A percentile compares a stretch with the other conserved stretches of the same genome.
Evolutionary conservation across 2,113 vertebrate genomes (phyloP).

Genomic region (Zootoca vivipara): DNA sequence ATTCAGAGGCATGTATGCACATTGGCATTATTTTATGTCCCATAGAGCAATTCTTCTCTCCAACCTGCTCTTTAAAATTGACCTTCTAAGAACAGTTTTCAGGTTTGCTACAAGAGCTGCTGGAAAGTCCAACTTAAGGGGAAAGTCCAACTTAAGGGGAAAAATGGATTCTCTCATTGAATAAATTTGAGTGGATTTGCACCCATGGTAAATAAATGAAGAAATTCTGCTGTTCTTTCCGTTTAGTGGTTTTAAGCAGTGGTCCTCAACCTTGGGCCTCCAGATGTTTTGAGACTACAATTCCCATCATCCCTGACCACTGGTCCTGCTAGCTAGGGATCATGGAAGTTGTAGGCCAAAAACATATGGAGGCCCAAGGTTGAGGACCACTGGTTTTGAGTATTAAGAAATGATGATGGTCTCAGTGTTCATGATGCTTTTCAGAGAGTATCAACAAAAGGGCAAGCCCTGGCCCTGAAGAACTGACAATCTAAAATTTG

Average conservation of each 20-base stretch:
- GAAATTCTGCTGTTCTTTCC: background rate
- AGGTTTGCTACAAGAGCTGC: background rate
- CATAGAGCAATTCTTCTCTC: too few relatives aligned
- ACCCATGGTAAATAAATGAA: background rate
- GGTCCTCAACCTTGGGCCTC: too few relatives aligned
- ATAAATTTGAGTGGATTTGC: background rate
- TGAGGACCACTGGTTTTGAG: too few relatives aligned
- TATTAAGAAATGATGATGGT: background rate
- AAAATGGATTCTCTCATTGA: too few relatives aligned
- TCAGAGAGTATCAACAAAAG: background rate
- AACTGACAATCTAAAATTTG: background rate
- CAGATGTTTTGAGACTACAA: too few relatives aligned
- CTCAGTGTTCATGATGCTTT: background rate
- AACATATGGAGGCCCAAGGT: too few relatives aligned
- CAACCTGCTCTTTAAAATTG: background rate
- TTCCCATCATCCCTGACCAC: too few relatives aligned
- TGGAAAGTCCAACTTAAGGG: background rate
- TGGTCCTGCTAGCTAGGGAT: too few relatives aligned
- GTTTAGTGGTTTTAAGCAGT: background rate
- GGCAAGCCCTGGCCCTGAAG: background rate
- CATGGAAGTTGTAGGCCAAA: too few relatives aligned
- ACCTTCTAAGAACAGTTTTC: background rate
- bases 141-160: background rate
- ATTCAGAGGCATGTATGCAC: background rate
- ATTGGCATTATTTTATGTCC: background rate